These are phyloP conservation scores for Ephestia elutella DNA, from an alignment of 1,140 invertebrate genomes.

Conservation along the genomic window DNA sequence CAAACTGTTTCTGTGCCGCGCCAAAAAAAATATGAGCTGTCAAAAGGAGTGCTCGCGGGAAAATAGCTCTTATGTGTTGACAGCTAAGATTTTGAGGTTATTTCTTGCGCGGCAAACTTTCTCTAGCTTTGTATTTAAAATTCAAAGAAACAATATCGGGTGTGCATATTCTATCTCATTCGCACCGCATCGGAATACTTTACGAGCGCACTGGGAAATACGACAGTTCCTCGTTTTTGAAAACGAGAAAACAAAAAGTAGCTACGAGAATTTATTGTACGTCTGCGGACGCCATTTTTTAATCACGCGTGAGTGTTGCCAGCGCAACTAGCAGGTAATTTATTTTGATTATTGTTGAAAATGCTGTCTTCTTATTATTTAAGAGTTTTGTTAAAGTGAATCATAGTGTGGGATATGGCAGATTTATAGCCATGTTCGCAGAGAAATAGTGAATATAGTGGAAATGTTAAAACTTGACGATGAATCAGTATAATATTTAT, in stretches of 20 bases:
- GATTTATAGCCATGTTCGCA: neutral
- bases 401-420: neutral
- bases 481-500: no score
- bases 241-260: conserved; percentile 36
- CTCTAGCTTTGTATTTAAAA: conserved; percentile 43
- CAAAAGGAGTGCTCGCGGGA: conserved; percentile 18
- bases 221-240: conserved; percentile 43
- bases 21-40: conserved; percentile 13
- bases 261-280: conserved; percentile 39
- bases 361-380: conserved; percentile 2
- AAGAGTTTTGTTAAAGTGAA: neutral
- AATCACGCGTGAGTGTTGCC: conserved; percentile 35
- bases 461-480: neutral
- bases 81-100: conserved; percentile 23
- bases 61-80: conserved; percentile 20
- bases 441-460: neutral
- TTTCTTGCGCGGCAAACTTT: conserved; percentile 12
- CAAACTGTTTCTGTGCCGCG: conserved; percentile 18
- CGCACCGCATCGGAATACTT: conserved; percentile 50
- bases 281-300: conserved; percentile 36
- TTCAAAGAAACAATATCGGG: conserved; percentile 68
- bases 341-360: conserved; percentile 19
- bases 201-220: conserved; percentile 59
- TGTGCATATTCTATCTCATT: conserved; percentile 51
- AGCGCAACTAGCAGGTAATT: conserved; percentile 31